These are phyloP conservation scores for Trachelipus rathkii DNA, from an alignment of 1,140 invertebrate species.

Conservation along the genomic window DNA sequence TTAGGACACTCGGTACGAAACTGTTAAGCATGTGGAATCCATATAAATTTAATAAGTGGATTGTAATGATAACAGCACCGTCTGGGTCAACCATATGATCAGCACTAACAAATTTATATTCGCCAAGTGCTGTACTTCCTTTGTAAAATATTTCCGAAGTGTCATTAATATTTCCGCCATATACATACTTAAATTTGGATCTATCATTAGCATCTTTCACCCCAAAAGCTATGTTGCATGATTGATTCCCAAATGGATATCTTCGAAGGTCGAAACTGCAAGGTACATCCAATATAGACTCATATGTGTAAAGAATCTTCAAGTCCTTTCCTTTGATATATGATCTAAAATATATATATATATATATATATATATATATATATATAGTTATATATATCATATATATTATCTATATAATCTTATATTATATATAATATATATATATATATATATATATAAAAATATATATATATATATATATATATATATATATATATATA, in stretches of 20 bases:
- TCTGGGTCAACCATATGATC: not conserved
- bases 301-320: no score
- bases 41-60: not conserved
- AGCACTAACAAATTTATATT: not conserved
- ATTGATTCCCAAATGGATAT: conserved; percentile 2
- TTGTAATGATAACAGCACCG: not conserved
- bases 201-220: not conserved
- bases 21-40: conserved; percentile 9
- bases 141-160: not conserved
- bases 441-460: no score
- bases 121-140: not conserved
- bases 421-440: no score
- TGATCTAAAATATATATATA: no score
- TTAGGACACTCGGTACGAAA: not conserved
- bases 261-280: conserved; percentile 2
- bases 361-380: no score
- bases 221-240: not conserved
- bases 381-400: no score
- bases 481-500: no score
- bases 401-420: no score
- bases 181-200: not conserved
- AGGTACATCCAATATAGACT: not conserved
- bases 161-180: not conserved
- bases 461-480: no score
- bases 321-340: no score